These are phyloP conservation scores for Sarcophaga carnaria DNA, from an alignment of 2,888 invertebrate species.

Conservation along the genomic window DNA sequence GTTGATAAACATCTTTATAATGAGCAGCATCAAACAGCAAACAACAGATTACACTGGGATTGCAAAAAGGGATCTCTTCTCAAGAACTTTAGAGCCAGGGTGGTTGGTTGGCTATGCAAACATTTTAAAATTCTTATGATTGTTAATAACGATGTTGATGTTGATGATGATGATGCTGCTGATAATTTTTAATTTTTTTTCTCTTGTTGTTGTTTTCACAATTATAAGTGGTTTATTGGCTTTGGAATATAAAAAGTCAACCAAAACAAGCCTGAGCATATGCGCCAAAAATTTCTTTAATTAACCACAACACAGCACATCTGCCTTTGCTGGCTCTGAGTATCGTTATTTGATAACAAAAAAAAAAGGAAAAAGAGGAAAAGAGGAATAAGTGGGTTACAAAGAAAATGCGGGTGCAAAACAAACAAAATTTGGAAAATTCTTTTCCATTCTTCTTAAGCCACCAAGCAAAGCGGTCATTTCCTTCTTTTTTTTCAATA, in stretches of 20 bases:
- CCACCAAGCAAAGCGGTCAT: constrained; percentile 3
- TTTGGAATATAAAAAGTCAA: neutral
- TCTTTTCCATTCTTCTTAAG: constrained; percentile 31
- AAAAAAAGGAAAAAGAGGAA: too few relatives aligned
- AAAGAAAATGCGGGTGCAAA: constrained; percentile 53
- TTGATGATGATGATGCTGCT: neutral
- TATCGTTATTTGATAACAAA: too few relatives aligned
- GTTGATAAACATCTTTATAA: constrained; percentile 78
- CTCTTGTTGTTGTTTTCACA: neutral
- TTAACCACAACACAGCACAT: constrained; percentile 65
- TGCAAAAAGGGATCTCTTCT: neutral
- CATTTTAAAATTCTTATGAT: neutral
- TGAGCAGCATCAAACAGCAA: constrained; percentile 67
- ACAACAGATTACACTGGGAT: neutral
- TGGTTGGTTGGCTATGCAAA: neutral
- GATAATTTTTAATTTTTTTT: constrained; percentile 7
- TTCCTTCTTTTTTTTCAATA: constrained; percentile 28
- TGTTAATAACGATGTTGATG: neutral
- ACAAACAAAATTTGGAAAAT: constrained; percentile 3
- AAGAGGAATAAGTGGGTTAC: neutral
- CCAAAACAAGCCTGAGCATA: constrained; percentile 48
- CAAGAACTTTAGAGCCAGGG: neutral
- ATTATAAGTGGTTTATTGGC: constrained; percentile 62
- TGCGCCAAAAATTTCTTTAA: constrained; percentile 60
- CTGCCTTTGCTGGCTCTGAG: neutral